Evolutionary conservation across 2,888 invertebrate genomes (phyloP).

Genomic region (Pterobdella sp.): DNA sequence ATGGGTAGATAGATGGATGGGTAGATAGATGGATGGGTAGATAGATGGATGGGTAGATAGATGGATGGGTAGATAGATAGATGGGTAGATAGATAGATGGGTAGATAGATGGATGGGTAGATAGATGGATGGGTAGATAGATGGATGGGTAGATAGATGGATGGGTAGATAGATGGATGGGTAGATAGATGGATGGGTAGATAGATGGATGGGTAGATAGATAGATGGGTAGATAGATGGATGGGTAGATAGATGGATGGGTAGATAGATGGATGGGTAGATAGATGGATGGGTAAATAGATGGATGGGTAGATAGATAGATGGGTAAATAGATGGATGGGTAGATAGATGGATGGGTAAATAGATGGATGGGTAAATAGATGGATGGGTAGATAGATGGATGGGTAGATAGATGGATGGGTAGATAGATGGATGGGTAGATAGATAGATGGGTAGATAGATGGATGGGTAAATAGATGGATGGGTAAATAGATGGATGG

Average conservation of each 20-base stretch:
- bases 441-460: no score
- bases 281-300: neutral
- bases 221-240: neutral
- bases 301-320: neutral
- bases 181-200: neutral
- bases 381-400: neutral
- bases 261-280: neutral
- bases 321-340: neutral
- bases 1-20: no score
- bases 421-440: no score
- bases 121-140: neutral
- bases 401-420: neutral
- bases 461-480: no score
- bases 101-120: no score
- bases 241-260: neutral
- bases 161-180: neutral
- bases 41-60: neutral
- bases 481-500: no score
- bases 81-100: neutral
- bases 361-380: neutral
- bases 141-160: neutral
- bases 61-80: neutral
- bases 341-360: neutral
- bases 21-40: neutral
- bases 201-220: neutral